Base-by-base conservation (phyloP, 2,113 vertebrate species). In the Poicephalus gulielmi region DNA sequence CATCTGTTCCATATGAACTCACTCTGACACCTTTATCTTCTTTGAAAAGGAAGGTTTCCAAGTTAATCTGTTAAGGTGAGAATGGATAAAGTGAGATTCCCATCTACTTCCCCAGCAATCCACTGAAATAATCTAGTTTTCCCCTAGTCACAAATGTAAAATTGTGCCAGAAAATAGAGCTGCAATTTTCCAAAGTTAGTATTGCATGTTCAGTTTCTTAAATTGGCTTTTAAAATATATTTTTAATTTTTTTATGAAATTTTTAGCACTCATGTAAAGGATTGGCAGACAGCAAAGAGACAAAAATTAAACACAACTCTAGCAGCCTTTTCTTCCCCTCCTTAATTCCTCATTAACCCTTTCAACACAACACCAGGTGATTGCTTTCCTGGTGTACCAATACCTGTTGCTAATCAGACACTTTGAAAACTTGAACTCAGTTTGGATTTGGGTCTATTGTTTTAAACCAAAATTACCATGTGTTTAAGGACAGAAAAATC, bases 1-100 rank as follows among this genome's bases (percentile, higher is more conserved):
- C 80, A 94, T 94, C 90, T 94, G 88, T 88, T 94, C 50, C 43
- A 31, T 68, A 55, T 55, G 69, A 94, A 97, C 59, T 93, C 78
- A 86, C 46, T 84, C 66, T 57, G 68, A 94, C 75, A 95, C 62
- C 31, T 95, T 75, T 77, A 84, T 70, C 53, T 86, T 92, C 62
- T 90, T 76, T 86, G 75, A 92, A 94, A 93, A 39, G 6, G 35
- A 95, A 68, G 43, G 74, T 75, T 94, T 93, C 87, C 69, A 86
- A 80, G 69, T 86, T 41, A 83, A 49, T 83, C 75, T 82, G 25
- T 80, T 80, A 77, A 69, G 24, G 69, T 80, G 63, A 86, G 60
- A 83, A 82, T 13, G 52, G 31, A 67, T 88, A 82, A 85, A 88
- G 43, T 49, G 28, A 81, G 44, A 94, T 71, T 87, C 75, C 68